phyloP scores from a whole-genome alignment of 2,797 vertebrate genomes.

The Enteromius fasciolatus region DNA sequence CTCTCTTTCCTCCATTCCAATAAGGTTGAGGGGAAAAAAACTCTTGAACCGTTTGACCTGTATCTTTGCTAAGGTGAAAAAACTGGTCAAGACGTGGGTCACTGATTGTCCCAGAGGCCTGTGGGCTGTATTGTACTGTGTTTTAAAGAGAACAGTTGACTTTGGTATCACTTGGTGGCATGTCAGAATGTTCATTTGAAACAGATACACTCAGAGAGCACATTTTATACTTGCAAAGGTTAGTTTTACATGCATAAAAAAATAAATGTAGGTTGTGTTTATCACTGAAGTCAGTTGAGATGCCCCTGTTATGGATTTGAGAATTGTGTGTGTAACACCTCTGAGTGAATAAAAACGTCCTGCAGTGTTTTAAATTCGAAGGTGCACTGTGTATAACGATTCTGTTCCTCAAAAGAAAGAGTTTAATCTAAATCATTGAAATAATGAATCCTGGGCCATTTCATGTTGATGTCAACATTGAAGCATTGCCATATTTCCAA shows the following conservation, averaged over 20 bases:
- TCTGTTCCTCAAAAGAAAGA: too few relatives aligned
- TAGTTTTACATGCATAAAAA: not conserved
- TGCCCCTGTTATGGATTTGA: too few relatives aligned
- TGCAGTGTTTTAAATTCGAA: too few relatives aligned
- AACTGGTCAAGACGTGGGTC: not conserved
- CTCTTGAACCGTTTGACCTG: constrained; percentile 33
- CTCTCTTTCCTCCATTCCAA: constrained; percentile 23
- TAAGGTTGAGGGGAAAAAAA: constrained; percentile 12
- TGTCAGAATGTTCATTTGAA: constrained; percentile 12
- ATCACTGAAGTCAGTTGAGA: not conserved
- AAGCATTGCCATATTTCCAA: too few relatives aligned
- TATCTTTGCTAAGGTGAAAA: constrained; percentile 29
- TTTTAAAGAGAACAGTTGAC: constrained; percentile 24
- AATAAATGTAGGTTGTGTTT: not conserved
- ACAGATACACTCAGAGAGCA: not conserved
- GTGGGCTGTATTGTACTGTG: not conserved
- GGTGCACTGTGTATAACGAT: too few relatives aligned
- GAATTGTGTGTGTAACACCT: too few relatives aligned
- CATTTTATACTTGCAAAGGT: not conserved
- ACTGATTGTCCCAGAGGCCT: not conserved
- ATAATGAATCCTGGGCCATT: too few relatives aligned
- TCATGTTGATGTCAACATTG: too few relatives aligned
- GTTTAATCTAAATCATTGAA: too few relatives aligned
- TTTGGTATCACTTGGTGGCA: constrained; percentile 7
- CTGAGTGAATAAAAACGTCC: too few relatives aligned